Evolutionary conservation across 2,113 vertebrate genomes (phyloP), one percentile per base, ranked within the genome.

Genomic region (Mionectes macconnelli): DNA sequence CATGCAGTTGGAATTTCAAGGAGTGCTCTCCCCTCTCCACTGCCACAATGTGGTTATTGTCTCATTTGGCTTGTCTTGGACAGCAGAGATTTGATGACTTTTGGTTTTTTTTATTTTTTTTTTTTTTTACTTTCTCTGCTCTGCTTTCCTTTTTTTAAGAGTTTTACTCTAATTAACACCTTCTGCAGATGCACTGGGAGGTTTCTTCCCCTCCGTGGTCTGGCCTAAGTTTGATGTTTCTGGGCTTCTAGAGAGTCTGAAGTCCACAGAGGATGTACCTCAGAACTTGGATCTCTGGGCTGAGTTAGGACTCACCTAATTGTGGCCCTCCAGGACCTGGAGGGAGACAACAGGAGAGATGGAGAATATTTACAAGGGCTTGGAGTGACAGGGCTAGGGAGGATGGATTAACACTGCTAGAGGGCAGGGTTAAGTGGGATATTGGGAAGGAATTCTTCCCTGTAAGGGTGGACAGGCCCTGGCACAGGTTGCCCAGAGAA

Each of bases 41-140:
- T 82, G 9, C 88, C 82, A 96, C 96, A 97, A 92, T 94, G 95
- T 78, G 28, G 14, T 70, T 94, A 95, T 91, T 95, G 96, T 96
- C 94, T 89, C 76, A 4, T 67, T 50, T 78, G 89, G 93, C 91
- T 97, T 97, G 86, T 93, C 91, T 96, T 97, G 91, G 95, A 93
- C 89, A 92, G 89, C 79, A 63, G 39, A 76, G 64, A 12, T 90
- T 70, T 90, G 91, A 39, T 94, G 83, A 83, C n/a, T n/a, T n/a
- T n/a, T n/a, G 75, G 27, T 95, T 91, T 66, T 87, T 91, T 23
- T 57, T 50, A 30, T 39, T 75, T 74, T 91, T 80, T 24, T 49
- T 24, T 33, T 35, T 35, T 57, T 77, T 63, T 39, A 28, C 76
- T 73, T 85, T 11, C 42, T 49, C 28, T 83, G 44, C 75, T 79